Evolutionary conservation across 2,113 vertebrate species (phyloP), one percentile per base, ranked within the genome.

Genomic region (Vimba vimba): DNA sequence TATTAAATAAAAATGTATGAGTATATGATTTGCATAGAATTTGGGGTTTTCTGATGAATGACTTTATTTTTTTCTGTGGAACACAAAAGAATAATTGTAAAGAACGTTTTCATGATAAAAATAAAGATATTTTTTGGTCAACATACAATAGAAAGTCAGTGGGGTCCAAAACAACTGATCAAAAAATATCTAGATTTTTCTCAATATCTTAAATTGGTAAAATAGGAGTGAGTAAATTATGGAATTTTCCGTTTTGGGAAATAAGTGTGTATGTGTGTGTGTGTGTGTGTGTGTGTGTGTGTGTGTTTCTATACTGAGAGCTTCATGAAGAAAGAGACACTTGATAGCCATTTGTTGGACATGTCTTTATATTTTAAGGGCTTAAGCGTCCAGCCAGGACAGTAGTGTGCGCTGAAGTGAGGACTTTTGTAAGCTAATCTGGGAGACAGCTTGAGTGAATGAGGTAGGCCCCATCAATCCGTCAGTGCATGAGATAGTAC

Each of bases 401-500:
- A 83, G 81, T 83, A 73, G 79, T 91, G 89, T 90, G 89, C 77
- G 68, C 88, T 77, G 57, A 85, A 91, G 85, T 89, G 82, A 86
- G 5, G 78, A 85, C 74, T 84, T 94, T 93, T 92, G 91, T 90
- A 90, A 88, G 89, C 86, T 89, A 86, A 91, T 90, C 91, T 89
- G 73, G 90, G 87, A 79, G 92, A 94, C 91, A 91, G 92, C 94
- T 90, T 90, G 93, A 89, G 92, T 93, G 92, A 94, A 95, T 92
- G 85, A 87, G 92, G 92, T 92, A 92, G 92, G 83, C 92, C 92
- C 93, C 92, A 94, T 95, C 94, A 94, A 94, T 94, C 94, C 93
- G 91, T 94, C 94, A 94, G 90, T 94, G 94, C 93, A 93, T 95
- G 95, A 95, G 94, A 93, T 94, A 94, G 92, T 93, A 93, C 94